Conservation (phyloP, 1,140 invertebrate species). For the Sycophaga agraensis region DNA sequence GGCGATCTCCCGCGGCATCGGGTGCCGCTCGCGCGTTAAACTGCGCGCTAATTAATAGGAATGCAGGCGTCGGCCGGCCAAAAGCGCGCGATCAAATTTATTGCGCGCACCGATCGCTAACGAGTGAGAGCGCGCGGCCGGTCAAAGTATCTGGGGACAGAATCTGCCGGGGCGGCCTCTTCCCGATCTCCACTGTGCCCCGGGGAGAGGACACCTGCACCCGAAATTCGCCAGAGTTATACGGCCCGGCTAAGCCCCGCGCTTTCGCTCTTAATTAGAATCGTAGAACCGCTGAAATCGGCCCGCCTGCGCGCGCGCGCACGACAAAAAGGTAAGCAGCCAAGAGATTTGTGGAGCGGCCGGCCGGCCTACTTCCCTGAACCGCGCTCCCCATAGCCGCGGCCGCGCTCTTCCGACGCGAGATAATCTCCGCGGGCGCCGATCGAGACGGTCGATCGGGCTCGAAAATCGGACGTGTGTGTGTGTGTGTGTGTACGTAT, state of each 20-base stretch:
- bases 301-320: too few species aligned
- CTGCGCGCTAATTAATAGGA: conserved; percentile 34
- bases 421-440: too few species aligned
- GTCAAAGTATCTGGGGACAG: conserved; percentile 5
- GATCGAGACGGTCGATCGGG: too few species aligned
- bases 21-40: conserved; percentile 15
- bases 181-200: too few species aligned
- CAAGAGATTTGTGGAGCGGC: too few species aligned
- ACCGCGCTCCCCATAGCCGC: too few species aligned
- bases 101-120: conserved; percentile 32
- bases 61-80: conserved; percentile 14
- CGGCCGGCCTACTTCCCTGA: too few species aligned
- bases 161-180: not conserved
- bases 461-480: too few species aligned
- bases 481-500: not conserved
- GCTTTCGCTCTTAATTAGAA: conserved; percentile 10
- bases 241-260: not conserved
- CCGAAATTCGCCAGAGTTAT: conserved; percentile 3
- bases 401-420: too few species aligned
- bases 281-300: too few species aligned
- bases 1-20: too few species aligned
- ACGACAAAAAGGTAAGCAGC: too few species aligned
- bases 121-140: conserved; percentile 16
- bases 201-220: not conserved
- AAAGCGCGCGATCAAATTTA: conserved; percentile 35